A percentile compares a stretch with the other conserved stretches of the same genome.
Evolutionary conservation across 2,113 vertebrate genomes (phyloP).

Genomic region (Andinoacara biseriatus): DNA sequence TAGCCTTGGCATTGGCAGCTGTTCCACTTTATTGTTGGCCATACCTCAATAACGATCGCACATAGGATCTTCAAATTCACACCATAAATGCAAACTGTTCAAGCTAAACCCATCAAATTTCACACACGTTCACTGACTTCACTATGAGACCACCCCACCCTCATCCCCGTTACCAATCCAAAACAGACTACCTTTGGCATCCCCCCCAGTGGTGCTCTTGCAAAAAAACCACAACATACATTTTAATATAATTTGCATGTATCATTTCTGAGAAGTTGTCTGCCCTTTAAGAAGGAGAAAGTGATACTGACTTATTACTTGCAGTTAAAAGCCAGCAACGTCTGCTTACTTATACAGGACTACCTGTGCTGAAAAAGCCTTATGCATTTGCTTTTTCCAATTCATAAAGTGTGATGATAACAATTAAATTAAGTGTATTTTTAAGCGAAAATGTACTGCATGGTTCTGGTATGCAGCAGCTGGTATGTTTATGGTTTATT

Average conservation of each 20-base stretch:
- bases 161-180: no score
- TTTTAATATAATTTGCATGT: background rate
- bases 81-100: no score
- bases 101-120: no score
- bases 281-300: background rate
- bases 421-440: background rate
- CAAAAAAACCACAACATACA: background rate
- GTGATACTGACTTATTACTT: background rate
- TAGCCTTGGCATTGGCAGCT: no score
- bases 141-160: no score
- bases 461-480: slow-evolving; percentile 11
- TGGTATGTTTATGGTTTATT: slow-evolving; percentile 10
- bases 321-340: background rate
- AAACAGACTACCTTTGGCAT: background rate
- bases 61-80: no score
- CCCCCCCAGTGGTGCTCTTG: no score
- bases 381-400: background rate
- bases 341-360: background rate
- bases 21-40: no score
- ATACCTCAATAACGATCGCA: no score
- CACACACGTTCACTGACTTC: no score
- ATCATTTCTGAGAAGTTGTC: background rate
- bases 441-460: background rate
- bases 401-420: no score
- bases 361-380: background rate